A percentile compares a stretch with the other conserved stretches of the same genome.
phyloP scores from a whole-genome alignment of 2,888 invertebrate genomes.

The Mamestra brassicae region DNA sequence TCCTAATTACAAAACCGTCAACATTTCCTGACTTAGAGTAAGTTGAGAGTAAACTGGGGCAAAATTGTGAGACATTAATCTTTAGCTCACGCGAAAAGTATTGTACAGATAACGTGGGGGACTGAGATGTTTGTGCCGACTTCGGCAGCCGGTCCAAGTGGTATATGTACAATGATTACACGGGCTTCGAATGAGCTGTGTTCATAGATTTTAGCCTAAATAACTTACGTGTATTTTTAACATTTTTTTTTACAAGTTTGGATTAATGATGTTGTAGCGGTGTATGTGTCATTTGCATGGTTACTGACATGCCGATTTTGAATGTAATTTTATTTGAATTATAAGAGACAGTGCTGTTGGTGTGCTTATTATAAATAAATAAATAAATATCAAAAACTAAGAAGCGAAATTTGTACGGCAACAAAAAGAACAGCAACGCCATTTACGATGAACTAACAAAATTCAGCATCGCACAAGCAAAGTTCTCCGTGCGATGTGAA shows the following conservation, averaged over 20 bases:
- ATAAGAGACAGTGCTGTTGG: too few species aligned
- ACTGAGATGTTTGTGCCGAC: slow-evolving; percentile 79
- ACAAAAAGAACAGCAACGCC: too few species aligned
- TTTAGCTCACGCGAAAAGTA: slow-evolving; percentile 84
- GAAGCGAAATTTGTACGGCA: too few species aligned
- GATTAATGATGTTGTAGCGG: too few species aligned
- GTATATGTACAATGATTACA: slow-evolving; percentile 71
- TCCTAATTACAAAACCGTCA: slow-evolving; percentile 33
- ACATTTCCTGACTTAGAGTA: slow-evolving; percentile 43
- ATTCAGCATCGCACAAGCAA: too few species aligned
- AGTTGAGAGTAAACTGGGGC: slow-evolving; percentile 79
- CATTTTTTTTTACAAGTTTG: not conserved
- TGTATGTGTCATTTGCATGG: too few species aligned
- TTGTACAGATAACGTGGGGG: slow-evolving; percentile 76
- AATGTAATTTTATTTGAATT: too few species aligned
- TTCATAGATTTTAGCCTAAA: slow-evolving; percentile 12
- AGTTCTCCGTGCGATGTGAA: too few species aligned
- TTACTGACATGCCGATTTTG: too few species aligned
- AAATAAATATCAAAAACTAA: too few species aligned
- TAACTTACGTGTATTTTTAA: not conserved
- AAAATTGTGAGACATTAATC: slow-evolving; percentile 86
- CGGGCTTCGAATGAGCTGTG: slow-evolving; percentile 45
- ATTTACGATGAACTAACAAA: too few species aligned
- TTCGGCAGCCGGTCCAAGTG: slow-evolving; percentile 69
- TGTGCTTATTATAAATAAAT: too few species aligned